Evolutionary conservation across 2,888 invertebrate species (phyloP).

Genomic region (Lasioglossum leucozonium): DNA sequence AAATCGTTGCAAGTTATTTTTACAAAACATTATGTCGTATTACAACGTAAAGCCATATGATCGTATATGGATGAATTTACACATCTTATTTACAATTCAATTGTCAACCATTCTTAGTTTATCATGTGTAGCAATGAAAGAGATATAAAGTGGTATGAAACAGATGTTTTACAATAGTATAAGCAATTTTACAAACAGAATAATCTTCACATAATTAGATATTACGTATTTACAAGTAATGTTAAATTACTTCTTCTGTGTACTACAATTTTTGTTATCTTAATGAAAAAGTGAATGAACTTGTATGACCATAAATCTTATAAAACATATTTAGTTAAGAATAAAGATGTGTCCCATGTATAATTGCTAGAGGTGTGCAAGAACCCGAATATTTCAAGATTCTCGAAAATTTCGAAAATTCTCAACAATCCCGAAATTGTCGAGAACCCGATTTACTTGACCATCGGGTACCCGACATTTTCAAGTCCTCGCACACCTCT

Average conservation of each 20-base stretch:
- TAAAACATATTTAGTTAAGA: slow-evolving; percentile 21
- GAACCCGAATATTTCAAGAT: too few relatives aligned
- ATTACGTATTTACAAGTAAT: slow-evolving; percentile 3
- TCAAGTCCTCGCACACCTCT: background rate
- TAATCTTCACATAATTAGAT: slow-evolving; percentile 4
- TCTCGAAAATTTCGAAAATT: background rate
- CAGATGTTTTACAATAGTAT: slow-evolving; percentile 21
- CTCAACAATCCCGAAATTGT: too few relatives aligned
- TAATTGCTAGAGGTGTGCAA: background rate
- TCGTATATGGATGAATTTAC: slow-evolving; percentile 1
- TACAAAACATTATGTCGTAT: slow-evolving; percentile 26
- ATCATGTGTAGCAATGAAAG: slow-evolving; percentile 16
- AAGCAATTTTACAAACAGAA: slow-evolving; percentile 6
- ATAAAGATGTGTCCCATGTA: background rate
- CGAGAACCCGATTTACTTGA: too few relatives aligned
- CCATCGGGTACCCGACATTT: background rate
- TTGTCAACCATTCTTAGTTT: slow-evolving; percentile 24
- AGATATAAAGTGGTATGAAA: slow-evolving; percentile 37
- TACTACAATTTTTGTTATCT: slow-evolving; percentile 22
- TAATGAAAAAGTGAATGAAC: slow-evolving; percentile 1
- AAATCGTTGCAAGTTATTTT: slow-evolving; percentile 10
- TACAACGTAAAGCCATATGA: slow-evolving; percentile 26
- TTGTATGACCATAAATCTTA: background rate
- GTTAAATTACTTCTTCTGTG: slow-evolving; percentile 12
- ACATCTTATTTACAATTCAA: slow-evolving; percentile 25